Conservation (phyloP, 2,797 vertebrate genomes). For the Trematomus bernacchii region DNA sequence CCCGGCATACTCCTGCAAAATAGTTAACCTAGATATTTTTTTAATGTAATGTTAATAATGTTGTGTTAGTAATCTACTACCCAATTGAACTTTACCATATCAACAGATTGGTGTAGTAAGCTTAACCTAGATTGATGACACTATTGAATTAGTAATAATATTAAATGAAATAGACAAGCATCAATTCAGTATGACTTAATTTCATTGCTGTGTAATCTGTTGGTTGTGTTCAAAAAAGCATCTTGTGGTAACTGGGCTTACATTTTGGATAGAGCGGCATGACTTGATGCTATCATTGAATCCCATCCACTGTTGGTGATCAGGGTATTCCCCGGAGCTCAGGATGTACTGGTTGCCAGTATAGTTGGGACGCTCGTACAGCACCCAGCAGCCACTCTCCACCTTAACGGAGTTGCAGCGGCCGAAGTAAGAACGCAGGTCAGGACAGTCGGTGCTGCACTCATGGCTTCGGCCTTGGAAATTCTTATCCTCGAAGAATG, state of each 20-base stretch:
- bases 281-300: constrained; percentile 72
- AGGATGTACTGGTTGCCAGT: constrained; percentile 77
- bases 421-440: constrained; percentile 66
- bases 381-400: constrained; percentile 78
- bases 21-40: constrained; percentile 29
- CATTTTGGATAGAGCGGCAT: constrained; percentile 69
- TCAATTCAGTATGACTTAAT: not conserved
- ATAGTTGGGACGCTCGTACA: constrained; percentile 75
- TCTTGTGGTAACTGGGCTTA: constrained; percentile 47
- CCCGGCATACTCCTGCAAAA: constrained; percentile 34
- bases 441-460: constrained; percentile 66
- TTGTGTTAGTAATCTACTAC: not conserved
- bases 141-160: not conserved
- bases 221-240: not conserved
- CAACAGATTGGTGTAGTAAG: not conserved
- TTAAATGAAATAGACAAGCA: not conserved
- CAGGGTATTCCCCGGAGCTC: constrained; percentile 71
- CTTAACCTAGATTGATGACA: not conserved
- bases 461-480: constrained; percentile 73
- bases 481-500: constrained; percentile 76
- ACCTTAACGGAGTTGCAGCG: constrained; percentile 77
- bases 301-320: constrained; percentile 72
- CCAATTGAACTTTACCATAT: not conserved
- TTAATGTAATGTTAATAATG: not conserved
- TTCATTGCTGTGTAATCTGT: not conserved